Evolutionary conservation across 2,797 vertebrate genomes (phyloP).

Genomic region (Yasuhikotakia modesta): DNA sequence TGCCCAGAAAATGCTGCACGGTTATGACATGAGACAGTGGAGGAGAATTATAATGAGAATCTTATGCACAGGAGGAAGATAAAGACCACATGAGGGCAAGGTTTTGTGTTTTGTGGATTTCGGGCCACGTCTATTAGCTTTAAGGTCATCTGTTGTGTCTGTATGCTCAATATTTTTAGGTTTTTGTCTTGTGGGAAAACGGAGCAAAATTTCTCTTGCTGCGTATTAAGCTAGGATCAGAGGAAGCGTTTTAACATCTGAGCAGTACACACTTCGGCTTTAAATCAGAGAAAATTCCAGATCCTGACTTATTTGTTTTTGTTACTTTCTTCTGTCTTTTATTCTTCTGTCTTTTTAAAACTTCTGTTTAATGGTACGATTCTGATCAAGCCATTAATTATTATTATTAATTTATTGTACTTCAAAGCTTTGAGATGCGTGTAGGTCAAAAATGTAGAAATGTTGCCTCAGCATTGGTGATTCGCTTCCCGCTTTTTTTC

Average conservation of each 20-base stretch:
- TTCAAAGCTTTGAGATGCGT: neutral
- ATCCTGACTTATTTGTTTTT: neutral
- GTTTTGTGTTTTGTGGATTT: conserved; percentile 1
- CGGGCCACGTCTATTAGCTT: neutral
- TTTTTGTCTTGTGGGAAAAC: too few relatives aligned
- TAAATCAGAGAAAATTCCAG: neutral
- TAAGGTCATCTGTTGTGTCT: neutral
- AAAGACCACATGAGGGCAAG: neutral
- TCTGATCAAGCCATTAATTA: neutral
- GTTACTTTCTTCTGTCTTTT: neutral
- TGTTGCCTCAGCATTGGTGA: neutral
- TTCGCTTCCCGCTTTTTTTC: neutral
- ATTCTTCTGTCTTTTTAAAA: neutral
- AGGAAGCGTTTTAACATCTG: neutral
- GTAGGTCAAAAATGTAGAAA: neutral
- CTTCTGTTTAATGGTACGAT: neutral
- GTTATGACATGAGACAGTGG: conserved; percentile 33
- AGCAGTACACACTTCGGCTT: neutral
- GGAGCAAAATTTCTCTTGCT: too few relatives aligned
- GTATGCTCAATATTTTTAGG: neutral
- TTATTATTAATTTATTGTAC: neutral
- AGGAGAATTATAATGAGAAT: conserved; percentile 14
- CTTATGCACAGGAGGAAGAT: conserved; percentile 4
- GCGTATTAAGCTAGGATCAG: neutral
- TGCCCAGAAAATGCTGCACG: conserved; percentile 24